These are phyloP conservation scores for Drosophila niveifrons DNA, from an alignment of 2,888 invertebrate species.

Conservation along the genomic window DNA sequence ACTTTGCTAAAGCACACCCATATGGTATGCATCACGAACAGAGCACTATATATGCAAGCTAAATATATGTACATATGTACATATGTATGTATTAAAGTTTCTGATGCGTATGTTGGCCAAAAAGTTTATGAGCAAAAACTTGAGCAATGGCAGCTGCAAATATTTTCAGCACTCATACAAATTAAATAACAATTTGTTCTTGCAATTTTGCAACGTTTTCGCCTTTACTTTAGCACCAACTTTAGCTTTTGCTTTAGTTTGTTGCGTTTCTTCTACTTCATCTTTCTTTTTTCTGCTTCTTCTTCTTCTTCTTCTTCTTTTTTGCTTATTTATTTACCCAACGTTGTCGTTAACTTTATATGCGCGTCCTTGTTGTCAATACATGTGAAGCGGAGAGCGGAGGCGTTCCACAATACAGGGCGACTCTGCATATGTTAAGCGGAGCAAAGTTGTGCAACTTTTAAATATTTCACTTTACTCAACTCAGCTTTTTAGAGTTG, in stretches of 20 bases:
- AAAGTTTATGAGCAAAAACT: slow-evolving; percentile 70
- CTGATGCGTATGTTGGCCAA: slow-evolving; percentile 76
- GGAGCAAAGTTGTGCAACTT: slow-evolving; percentile 3
- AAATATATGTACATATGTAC: slow-evolving; percentile 57
- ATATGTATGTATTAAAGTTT: slow-evolving; percentile 59
- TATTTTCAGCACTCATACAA: slow-evolving; percentile 82
- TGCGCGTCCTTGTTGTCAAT: slow-evolving; percentile 76
- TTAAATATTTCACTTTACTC: too few species aligned
- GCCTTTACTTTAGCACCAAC: slow-evolving; percentile 59
- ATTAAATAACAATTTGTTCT: slow-evolving; percentile 81
- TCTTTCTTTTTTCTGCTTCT: not conserved
- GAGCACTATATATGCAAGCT: slow-evolving; percentile 18
- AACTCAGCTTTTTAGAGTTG: too few species aligned
- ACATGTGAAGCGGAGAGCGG: slow-evolving; percentile 14
- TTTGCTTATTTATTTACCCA: slow-evolving; percentile 21
- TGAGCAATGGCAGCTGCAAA: slow-evolving; percentile 77
- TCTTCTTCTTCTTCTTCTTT: slow-evolving; percentile 12
- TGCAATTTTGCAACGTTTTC: slow-evolving; percentile 68
- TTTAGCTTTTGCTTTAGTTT: slow-evolving; percentile 10
- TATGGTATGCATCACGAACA: slow-evolving; percentile 4
- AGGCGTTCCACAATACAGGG: slow-evolving; percentile 18
- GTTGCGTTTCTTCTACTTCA: slow-evolving; percentile 40
- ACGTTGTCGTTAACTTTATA: slow-evolving; percentile 71
- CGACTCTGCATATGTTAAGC: slow-evolving; percentile 76
- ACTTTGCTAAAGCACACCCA: slow-evolving; percentile 31